These are phyloP conservation scores for Danio kyathit DNA, from an alignment of 2,797 vertebrate species.

Conservation along the genomic window DNA sequence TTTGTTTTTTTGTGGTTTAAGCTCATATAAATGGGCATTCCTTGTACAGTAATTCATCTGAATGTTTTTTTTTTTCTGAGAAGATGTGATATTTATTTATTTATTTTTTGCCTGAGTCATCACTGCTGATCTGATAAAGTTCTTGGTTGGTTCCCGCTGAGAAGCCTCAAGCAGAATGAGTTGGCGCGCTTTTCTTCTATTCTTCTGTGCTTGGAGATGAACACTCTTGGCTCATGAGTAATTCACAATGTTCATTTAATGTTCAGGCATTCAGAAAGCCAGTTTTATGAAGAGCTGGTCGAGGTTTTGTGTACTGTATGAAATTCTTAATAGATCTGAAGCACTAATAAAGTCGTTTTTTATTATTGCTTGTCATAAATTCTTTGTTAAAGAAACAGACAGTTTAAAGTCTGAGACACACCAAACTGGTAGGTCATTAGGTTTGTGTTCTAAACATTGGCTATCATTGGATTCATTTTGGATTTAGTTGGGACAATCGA, in stretches of 20 bases:
- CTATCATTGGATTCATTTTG: too few relatives aligned
- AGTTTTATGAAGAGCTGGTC: not conserved
- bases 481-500: too few relatives aligned
- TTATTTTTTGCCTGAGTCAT: constrained; percentile 1
- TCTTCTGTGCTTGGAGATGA: constrained; percentile 7
- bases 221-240: not conserved
- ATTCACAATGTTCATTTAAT: constrained; percentile 9
- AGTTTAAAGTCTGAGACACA: not conserved
- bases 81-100: not conserved
- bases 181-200: not conserved
- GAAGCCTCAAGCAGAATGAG: constrained; percentile 33
- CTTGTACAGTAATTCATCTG: not conserved
- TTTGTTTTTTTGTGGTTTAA: not conserved
- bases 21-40: not conserved
- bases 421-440: too few relatives aligned
- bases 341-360: not conserved
- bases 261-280: not conserved
- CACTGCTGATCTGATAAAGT: constrained; percentile 18
- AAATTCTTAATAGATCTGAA: not conserved
- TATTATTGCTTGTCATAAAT: not conserved
- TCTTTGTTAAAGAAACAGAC: not conserved
- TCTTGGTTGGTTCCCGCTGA: constrained; percentile 8
- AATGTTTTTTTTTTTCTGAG: not conserved
- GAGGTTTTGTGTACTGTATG: not conserved
- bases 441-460: too few relatives aligned